Percentiles rank a stretch among this genome's conserved stretches.
Conservation (phyloP, 1,140 invertebrate species). For the Drosophila punjabiensis region DNA sequence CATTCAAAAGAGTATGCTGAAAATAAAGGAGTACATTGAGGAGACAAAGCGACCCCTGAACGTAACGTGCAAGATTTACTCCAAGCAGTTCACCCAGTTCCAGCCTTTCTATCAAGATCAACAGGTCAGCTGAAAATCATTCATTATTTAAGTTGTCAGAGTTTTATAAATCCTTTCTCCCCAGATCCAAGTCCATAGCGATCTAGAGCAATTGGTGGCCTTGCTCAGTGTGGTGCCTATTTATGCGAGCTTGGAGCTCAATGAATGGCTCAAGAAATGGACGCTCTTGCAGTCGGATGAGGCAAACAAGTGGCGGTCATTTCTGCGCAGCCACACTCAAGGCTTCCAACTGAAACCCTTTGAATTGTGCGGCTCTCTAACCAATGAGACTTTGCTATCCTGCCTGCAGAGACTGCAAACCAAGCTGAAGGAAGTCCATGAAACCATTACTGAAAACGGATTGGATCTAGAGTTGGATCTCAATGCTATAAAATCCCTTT, state of each 20-base stretch:
- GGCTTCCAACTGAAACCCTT: conserved; percentile 54
- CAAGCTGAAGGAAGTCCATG: conserved; percentile 21
- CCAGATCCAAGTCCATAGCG: conserved; percentile 35
- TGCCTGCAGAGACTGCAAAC: conserved; percentile 31
- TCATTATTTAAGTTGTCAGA: neutral
- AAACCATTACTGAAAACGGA: neutral
- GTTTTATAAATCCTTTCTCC: neutral
- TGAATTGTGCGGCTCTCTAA: conserved; percentile 19
- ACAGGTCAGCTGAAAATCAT: conserved; percentile 47
- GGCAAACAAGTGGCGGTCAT: conserved; percentile 58
- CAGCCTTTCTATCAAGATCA: conserved; percentile 72
- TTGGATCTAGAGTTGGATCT: conserved; percentile 40
- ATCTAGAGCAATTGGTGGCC: conserved; percentile 39
- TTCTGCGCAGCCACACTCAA: conserved; percentile 24
- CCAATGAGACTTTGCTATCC: conserved; percentile 7
- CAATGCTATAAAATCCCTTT: conserved; percentile 4
- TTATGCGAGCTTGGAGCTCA: conserved; percentile 61
- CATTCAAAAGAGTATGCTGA: neutral
- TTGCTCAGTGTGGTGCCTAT: conserved; percentile 53
- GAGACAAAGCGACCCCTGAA: conserved; percentile 69
- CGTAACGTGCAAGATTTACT: conserved; percentile 70
- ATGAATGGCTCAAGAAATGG: conserved; percentile 52
- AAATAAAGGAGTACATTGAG: conserved; percentile 54
- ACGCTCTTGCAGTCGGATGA: conserved; percentile 52
- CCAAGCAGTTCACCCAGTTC: conserved; percentile 74